Evolutionary conservation across 2,888 invertebrate genomes (phyloP).

Genomic region (Cantharis nigra): DNA sequence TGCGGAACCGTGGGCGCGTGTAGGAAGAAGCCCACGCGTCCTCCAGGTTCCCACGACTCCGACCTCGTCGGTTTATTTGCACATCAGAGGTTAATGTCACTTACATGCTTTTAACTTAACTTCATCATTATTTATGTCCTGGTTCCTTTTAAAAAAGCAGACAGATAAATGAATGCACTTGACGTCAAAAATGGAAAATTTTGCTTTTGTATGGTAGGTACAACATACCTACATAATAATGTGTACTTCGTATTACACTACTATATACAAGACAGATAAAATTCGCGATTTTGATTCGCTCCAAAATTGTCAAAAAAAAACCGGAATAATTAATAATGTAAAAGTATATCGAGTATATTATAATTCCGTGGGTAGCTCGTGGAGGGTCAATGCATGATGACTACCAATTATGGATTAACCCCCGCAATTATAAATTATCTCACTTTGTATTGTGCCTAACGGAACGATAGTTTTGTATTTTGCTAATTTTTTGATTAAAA

Average conservation of each 20-base stretch:
- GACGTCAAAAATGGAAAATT: background rate
- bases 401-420: slow-evolving; percentile 28
- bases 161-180: background rate
- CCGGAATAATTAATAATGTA: background rate
- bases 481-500: background rate
- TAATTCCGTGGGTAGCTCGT: slow-evolving; percentile 13
- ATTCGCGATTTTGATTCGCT: background rate
- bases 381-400: slow-evolving; percentile 29
- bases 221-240: too few species aligned
- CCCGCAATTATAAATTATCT: slow-evolving; percentile 29
- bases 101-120: slow-evolving; percentile 25
- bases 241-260: too few species aligned
- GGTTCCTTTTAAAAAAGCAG: background rate
- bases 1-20: slow-evolving; percentile 41
- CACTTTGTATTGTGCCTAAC: slow-evolving; percentile 8
- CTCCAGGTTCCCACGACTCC: slow-evolving; percentile 39
- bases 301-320: background rate
- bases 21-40: slow-evolving; percentile 39
- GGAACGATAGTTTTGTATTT: background rate
- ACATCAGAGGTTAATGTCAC: slow-evolving; percentile 32
- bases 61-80: slow-evolving; percentile 36
- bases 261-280: background rate
- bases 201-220: background rate
- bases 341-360: background rate
- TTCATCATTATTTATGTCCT: background rate